Evolutionary conservation across 2,113 vertebrate species (phyloP).

Genomic region (Trogon melanurus): DNA sequence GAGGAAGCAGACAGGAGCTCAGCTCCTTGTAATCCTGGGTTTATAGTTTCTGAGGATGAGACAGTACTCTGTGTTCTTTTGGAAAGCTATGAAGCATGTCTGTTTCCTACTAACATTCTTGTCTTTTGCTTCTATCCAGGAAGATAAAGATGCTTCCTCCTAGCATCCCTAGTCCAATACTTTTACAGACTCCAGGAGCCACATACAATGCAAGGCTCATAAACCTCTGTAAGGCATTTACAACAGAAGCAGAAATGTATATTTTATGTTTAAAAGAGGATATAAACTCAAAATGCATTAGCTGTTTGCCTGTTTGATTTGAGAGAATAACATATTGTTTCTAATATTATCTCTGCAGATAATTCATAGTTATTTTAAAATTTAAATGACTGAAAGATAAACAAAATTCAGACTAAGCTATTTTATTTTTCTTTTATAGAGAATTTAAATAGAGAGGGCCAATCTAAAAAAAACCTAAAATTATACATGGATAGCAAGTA

Average conservation of each 20-base stretch:
- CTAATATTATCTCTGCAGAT: neutral
- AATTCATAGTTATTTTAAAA: constrained; percentile 8
- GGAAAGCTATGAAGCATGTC: neutral
- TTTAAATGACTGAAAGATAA: neutral
- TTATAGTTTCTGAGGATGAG: neutral
- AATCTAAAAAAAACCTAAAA: neutral
- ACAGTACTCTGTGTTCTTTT: neutral
- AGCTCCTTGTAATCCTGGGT: neutral
- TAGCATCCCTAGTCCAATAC: accelerated
- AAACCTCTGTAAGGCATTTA: neutral
- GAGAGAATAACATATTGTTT: neutral
- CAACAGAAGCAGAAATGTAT: neutral
- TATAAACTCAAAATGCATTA: neutral
- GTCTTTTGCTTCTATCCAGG: neutral
- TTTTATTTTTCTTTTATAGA: neutral
- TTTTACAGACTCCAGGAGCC: neutral
- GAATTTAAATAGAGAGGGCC: neutral
- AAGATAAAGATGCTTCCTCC: neutral
- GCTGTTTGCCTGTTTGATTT: neutral
- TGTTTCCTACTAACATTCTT: neutral
- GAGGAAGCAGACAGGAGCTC: neutral
- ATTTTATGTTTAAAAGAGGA: neutral
- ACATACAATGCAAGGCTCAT: neutral
- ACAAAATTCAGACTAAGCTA: neutral
- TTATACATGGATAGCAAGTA: neutral